Base-by-base conservation (phyloP, 2,113 vertebrate genomes). In the Limanda limanda region DNA sequence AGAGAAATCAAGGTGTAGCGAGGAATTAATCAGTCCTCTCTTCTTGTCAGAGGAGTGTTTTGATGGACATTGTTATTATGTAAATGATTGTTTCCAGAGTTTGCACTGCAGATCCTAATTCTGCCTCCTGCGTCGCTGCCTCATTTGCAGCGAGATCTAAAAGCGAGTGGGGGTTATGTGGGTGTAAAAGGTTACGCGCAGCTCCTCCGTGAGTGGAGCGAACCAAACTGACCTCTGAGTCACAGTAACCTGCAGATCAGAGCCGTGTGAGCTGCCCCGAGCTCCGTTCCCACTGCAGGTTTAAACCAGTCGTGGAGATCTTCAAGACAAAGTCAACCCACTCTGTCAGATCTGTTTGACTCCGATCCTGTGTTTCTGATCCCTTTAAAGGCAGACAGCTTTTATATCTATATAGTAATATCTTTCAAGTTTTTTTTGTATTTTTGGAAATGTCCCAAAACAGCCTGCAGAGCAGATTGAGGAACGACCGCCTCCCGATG, bases 191-290 rank as follows among this genome's bases (percentile, higher is more conserved):
- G 86, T 86, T 82, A 83, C 78, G 67, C 81, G 71, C 82, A 65
- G 76, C 79, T 84, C 62, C 54, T 27, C 73, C 11, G 27, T 62
- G 76, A 88, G 86, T 78, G 78, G 72, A 69, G 76, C 78, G 83
- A 89, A 87, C 82, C 51, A 45, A 60, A 17, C 68, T 82, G 84
- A 88, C 87, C 86, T 77, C 78, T 90, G 88, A 89, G 76, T 90
- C 82, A 88, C 75, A 57, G 13, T 70, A 83, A 81, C 69, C 77
- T 65, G 70, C 66, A 15, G 37, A 79, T 73, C 64, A 54, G 45
- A 81, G 55, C 31, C 0, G 21, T 0, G 25, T 69, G 51, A 17
- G 21, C 59, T 56, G n/a, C 21, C 18, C 51, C 0, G 14, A 72
- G 54, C 59, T 60, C 15, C 54, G 40, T 60, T 86, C 54, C 37